Conservation (phyloP, 2,888 invertebrate genomes). For the Coremacera marginata region DNA sequence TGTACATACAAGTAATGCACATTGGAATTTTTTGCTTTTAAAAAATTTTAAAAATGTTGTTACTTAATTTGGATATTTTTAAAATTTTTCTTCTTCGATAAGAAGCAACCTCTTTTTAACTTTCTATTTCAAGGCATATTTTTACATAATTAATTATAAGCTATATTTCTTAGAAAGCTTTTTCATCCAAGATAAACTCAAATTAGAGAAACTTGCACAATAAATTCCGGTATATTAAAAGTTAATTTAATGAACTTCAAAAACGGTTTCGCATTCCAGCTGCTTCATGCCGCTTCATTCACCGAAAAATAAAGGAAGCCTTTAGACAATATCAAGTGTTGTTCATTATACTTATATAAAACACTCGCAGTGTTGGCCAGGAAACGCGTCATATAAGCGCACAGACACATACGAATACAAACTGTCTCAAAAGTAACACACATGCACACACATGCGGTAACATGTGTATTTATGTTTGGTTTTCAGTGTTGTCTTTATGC, state of each 20-base stretch:
- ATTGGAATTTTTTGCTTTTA: too few relatives aligned
- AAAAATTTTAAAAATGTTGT: too few relatives aligned
- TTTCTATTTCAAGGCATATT: too few relatives aligned
- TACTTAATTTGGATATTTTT: too few relatives aligned
- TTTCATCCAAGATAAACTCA: too few relatives aligned
- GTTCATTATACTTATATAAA: constrained; percentile 19
- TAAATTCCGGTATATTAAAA: constrained; percentile 2
- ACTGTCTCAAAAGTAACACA: background rate
- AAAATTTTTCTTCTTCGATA: too few relatives aligned
- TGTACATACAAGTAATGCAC: too few relatives aligned
- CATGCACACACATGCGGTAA: background rate
- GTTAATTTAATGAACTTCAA: constrained; percentile 14
- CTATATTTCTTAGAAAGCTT: too few relatives aligned
- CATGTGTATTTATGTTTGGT: background rate
- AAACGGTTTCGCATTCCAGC: background rate
- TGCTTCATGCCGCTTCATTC: background rate
- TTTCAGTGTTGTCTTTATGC: background rate
- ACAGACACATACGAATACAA: background rate
- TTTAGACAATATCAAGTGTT: constrained; percentile 24
- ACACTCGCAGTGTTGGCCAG: constrained; percentile 7
- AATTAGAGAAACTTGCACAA: background rate
- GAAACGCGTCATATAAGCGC: constrained; percentile 4
- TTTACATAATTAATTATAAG: too few relatives aligned
- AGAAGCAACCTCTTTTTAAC: too few relatives aligned
- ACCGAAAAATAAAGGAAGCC: background rate